Conservation (phyloP, 1,140 invertebrate species). For the Megalopta genalis region DNA sequence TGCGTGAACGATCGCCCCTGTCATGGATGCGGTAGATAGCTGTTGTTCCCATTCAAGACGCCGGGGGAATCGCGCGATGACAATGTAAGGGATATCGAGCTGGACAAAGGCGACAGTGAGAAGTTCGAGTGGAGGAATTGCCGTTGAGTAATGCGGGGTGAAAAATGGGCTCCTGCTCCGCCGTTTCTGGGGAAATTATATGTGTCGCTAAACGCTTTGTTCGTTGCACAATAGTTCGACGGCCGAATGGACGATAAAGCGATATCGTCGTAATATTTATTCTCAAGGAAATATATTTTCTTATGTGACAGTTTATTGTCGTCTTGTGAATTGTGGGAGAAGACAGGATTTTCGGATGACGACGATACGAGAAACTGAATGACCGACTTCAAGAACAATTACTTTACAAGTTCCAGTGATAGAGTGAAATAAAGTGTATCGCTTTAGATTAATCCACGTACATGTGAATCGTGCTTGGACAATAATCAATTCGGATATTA, state of each 20-base stretch:
- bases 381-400: too few relatives aligned
- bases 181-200: not conserved
- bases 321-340: too few relatives aligned
- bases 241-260: too few relatives aligned
- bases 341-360: too few relatives aligned
- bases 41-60: conserved; percentile 33
- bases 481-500: too few relatives aligned
- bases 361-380: too few relatives aligned
- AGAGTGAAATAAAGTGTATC: too few relatives aligned
- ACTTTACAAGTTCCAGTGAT: too few relatives aligned
- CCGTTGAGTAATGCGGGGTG: not conserved
- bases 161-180: not conserved
- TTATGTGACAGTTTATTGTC: too few relatives aligned
- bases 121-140: not conserved
- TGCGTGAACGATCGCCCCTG: conserved; percentile 57
- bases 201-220: not conserved
- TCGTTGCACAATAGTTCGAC: not conserved
- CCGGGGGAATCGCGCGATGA: conserved; percentile 7
- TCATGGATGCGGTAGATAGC: conserved; percentile 12
- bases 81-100: conserved; percentile 11
- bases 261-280: not conserved
- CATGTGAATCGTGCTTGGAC: too few relatives aligned
- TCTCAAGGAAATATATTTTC: too few relatives aligned
- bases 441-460: too few relatives aligned
- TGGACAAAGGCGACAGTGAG: not conserved